Evolutionary conservation across 2,888 invertebrate genomes (phyloP), one percentile per base, ranked within the genome.

Genomic region (Erebia palarica): DNA sequence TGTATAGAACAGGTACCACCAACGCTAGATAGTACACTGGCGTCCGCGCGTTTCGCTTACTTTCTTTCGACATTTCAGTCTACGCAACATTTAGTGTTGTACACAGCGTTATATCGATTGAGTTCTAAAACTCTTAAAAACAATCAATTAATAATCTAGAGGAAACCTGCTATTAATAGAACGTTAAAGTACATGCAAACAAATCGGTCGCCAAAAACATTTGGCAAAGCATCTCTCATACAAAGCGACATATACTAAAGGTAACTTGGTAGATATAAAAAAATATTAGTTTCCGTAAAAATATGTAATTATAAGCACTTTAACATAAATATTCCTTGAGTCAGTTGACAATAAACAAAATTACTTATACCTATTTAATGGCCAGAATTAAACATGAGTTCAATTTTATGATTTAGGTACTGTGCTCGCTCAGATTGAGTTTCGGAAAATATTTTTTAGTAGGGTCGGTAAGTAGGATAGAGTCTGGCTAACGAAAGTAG

Each of bases 11-110:
- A 71, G 64, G 67, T 70, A 66, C 57, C 36, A 36, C 44, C 75
- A 69, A 68, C 76, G 69, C 60, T 67, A 73, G 73, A 70, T 73
- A 64, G 64, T 66, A 75, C 73, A 78, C 77, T 77, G 76, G 75
- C 78, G 76, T 76, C 76, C 76, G 77, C 76, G 75, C 72, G 81
- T 84, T 86, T 86, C 90, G 87, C 86, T 91, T 91, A 91, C 92
- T 92, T 92, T 92, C 92, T 92, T 92, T 92, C 91, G 89, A 88
- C 91, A 92, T 88, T 85, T 80, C 75, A 78, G 82, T 78, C 86
- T 89, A 85, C 90, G 90, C 87, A 89, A 90, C 84, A 76, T 76
- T 67, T 70, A 73, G 80, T 81, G 81, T 77, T 83, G 84, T 81
- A 75, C 76, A 75, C 63, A 44, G 4, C 76, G 73, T 74, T 63